Percentiles rank a stretch among this genome's conserved stretches.
phyloP scores from a whole-genome alignment of 2,113 vertebrate species.

The Donacobius atricapilla region DNA sequence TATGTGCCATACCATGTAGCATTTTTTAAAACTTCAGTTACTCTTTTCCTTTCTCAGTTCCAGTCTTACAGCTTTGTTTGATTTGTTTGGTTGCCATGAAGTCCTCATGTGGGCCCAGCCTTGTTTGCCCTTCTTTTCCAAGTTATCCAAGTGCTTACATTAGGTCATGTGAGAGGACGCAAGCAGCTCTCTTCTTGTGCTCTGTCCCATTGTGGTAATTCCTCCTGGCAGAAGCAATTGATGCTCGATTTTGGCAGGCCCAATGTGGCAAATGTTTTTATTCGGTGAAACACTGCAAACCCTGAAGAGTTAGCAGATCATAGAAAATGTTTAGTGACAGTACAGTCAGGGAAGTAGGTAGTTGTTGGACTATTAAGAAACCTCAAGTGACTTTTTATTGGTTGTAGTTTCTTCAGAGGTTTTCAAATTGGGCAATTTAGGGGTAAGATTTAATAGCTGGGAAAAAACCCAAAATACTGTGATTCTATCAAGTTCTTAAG shows the following conservation, averaged over 20 bases:
- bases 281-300: neutral
- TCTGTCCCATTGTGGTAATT: neutral
- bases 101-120: neutral
- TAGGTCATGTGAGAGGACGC: neutral
- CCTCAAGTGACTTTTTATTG: neutral
- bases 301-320: neutral
- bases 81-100: neutral
- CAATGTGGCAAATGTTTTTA: neutral
- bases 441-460: neutral
- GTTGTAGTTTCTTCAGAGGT: neutral
- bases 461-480: neutral
- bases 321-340: neutral
- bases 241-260: neutral
- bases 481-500: neutral
- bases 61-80: neutral
- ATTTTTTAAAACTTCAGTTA: neutral
- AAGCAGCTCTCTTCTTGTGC: neutral
- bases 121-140: neutral
- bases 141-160: neutral
- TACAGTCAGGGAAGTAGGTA: neutral
- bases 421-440: neutral
- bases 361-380: neutral
- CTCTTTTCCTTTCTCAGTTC: neutral
- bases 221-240: neutral
- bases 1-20: neutral